Percentiles rank a stretch among this genome's conserved stretches.
phyloP scores from a whole-genome alignment of 2,888 invertebrate species.

The Fragum whitleyi region DNA sequence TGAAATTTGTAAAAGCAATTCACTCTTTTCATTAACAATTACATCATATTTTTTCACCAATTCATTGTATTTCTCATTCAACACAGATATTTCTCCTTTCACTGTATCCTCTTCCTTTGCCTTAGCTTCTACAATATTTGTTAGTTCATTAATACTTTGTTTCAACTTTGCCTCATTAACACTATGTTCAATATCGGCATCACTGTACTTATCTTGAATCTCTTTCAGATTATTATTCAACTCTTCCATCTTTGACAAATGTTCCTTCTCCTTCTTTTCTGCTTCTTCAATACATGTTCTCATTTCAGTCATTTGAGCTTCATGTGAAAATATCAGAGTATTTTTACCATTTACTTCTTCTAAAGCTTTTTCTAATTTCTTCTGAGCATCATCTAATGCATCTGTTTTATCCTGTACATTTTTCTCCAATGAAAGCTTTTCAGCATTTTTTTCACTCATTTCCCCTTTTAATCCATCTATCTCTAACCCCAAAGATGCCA shows the following conservation, averaged over 20 bases:
- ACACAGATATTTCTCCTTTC: background rate
- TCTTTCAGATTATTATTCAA: background rate
- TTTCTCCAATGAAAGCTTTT: background rate
- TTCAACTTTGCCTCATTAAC: constrained; percentile 4
- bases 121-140: constrained; percentile 7
- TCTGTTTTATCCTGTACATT: background rate
- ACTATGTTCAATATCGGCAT: constrained; percentile 1
- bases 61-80: constrained; percentile 10
- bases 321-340: background rate
- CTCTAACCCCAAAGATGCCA: constrained; percentile 12
- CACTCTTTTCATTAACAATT: constrained; percentile 19
- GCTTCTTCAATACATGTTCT: constrained; percentile 24
- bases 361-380: background rate
- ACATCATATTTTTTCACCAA: constrained; percentile 28
- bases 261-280: constrained; percentile 10
- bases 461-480: constrained; percentile 32
- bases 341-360: constrained; percentile 4
- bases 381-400: background rate
- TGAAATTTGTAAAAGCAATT: constrained; percentile 19
- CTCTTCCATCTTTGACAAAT: constrained; percentile 6
- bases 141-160: constrained; percentile 11
- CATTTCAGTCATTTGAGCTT: constrained; percentile 28
- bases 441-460: constrained; percentile 22
- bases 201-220: constrained; percentile 13
- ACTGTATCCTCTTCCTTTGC: background rate